Evolutionary conservation across 2,888 invertebrate genomes (phyloP), one percentile per base, ranked within the genome.

Genomic region (Augiades crinisus): DNA sequence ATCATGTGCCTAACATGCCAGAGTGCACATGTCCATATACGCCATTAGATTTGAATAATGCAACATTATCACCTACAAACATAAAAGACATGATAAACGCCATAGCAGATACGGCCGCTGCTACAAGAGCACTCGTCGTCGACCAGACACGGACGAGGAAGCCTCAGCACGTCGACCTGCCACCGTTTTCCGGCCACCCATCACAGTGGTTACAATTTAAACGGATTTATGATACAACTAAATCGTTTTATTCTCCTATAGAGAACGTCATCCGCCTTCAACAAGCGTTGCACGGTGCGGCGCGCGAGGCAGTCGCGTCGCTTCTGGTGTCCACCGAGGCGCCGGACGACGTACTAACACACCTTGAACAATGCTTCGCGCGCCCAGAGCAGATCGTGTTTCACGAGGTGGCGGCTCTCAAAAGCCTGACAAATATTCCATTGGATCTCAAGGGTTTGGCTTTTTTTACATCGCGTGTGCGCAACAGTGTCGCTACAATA

Each of bases 321-420:
- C n/a, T 47, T 17, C 16, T 47, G 38, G 17, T 47, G 30, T 38
- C 47, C 10, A 10, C 49, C 2, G 47, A 38, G 16, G 36, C 33
- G 34, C 46, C 36, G 5, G 34, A 46, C 13, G 47, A 47, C 24
- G 38, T 47, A 8, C 16, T 46, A 34, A 34, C 22, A 13, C 22
- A 19, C 14, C 46, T 34, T 5, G 36, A 46, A 24, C 21, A 36
- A 7, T 21, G 24, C 46, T 46, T 46, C 16, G 46, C 46, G 8
- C 46, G 46, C 24, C 46, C 46, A 12, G 46, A 46, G 22, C 46
- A 24, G 21, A 46, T 46, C 16, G 37, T 46, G 5, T 37, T 24
- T 27, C 22, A 40, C 7, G 30, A 49, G 24, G 38, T 49, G 7
- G n/a, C 31, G 8, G 4, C n/a, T 7, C 30, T 49, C 14, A 31